phyloP scores from a whole-genome alignment of 2,113 vertebrate genomes.

The Ammodytes marinus region DNA sequence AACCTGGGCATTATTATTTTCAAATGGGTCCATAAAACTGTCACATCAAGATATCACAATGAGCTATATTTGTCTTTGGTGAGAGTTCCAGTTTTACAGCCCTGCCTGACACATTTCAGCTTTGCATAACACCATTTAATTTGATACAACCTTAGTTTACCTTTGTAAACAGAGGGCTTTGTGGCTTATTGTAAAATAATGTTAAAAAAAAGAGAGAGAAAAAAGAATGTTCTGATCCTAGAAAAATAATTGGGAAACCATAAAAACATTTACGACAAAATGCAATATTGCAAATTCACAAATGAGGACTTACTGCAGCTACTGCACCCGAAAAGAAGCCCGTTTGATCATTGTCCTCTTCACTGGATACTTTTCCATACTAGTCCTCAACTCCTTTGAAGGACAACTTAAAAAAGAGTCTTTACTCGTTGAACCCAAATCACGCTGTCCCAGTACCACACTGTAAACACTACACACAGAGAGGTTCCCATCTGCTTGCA shows the following conservation, averaged over 20 bases:
- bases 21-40: too few relatives aligned
- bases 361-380: not conserved
- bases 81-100: too few relatives aligned
- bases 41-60: too few relatives aligned
- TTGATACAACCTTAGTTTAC: too few relatives aligned
- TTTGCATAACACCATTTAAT: too few relatives aligned
- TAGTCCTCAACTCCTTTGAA: conserved; percentile 13
- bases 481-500: conserved; percentile 27
- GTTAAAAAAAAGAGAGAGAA: too few relatives aligned
- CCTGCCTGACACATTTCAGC: too few relatives aligned
- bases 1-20: too few relatives aligned
- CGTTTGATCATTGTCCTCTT: not conserved
- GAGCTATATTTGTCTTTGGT: too few relatives aligned
- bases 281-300: not conserved
- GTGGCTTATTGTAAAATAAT: too few relatives aligned
- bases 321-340: not conserved
- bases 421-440: conserved; percentile 3
- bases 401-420: not conserved
- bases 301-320: not conserved
- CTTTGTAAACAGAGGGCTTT: too few relatives aligned
- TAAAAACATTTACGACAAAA: conserved; percentile 7
- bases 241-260: not conserved
- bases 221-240: too few relatives aligned
- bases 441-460: conserved; percentile 5
- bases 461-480: conserved; percentile 29